These are phyloP conservation scores for Sphenodon punctatus DNA, from an alignment of 2,797 vertebrate species.

Conservation along the genomic window DNA sequence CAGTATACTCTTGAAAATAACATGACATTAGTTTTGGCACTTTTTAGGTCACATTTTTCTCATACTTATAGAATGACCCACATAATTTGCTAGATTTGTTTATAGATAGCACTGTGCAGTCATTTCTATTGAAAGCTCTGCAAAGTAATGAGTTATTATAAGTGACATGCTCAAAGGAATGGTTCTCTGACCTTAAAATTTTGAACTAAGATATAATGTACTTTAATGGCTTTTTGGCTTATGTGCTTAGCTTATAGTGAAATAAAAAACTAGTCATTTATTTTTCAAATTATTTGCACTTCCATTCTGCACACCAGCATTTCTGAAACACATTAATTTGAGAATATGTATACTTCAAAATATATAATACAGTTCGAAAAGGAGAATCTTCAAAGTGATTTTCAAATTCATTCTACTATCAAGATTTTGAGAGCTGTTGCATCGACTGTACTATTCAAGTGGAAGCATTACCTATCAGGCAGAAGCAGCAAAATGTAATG, in stretches of 20 bases:
- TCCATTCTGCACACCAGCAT: neutral
- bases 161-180: constrained; percentile 15
- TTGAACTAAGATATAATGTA: neutral
- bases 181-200: constrained; percentile 5
- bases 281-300: neutral
- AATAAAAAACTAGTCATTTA: neutral
- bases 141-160: neutral
- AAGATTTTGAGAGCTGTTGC: neutral
- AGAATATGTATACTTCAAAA: neutral
- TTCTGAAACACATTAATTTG: neutral
- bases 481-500: constrained; percentile 4
- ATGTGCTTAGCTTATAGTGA: neutral
- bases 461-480: neutral
- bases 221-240: neutral
- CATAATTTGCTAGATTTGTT: constrained; percentile 8
- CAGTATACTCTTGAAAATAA: neutral
- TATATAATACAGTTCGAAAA: neutral
- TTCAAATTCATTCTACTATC: constrained; percentile 19
- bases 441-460: constrained; percentile 7
- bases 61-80: neutral
- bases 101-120: neutral
- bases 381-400: neutral
- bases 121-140: constrained; percentile 12
- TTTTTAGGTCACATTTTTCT: constrained; percentile 30
- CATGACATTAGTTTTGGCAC: neutral